A percentile compares a stretch with the other conserved stretches of the same genome.
Evolutionary conservation across 2,797 vertebrate species (phyloP).

Genomic region (Gastrophryne carolinensis): DNA sequence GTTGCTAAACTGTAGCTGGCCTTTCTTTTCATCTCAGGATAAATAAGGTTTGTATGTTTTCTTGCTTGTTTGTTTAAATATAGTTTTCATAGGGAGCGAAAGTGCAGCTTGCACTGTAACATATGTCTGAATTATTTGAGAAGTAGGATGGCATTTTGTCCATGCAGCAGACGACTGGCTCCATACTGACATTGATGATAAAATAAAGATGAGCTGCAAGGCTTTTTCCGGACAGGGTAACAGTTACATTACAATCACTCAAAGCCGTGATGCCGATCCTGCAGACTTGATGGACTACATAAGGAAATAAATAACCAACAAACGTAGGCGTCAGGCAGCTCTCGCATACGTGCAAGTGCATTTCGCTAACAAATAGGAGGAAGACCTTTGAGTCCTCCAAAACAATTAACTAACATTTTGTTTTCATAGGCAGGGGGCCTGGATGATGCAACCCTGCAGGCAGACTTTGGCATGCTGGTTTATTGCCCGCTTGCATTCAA

Average conservation of each 20-base stretch:
- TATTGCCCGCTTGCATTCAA: constrained; percentile 17
- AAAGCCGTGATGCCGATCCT: constrained; percentile 28
- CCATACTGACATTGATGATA: constrained; percentile 33
- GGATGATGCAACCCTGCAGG: constrained; percentile 39
- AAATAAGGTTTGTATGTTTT: too few relatives aligned
- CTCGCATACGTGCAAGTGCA: constrained; percentile 30
- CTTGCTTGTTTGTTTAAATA: background rate
- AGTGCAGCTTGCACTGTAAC: background rate
- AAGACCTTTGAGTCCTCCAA: constrained; percentile 21
- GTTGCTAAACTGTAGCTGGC: too few relatives aligned
- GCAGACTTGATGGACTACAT: constrained; percentile 33
- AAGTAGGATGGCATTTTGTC: constrained; percentile 18
- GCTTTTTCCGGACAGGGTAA: constrained; percentile 42
- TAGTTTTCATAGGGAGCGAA: too few relatives aligned
- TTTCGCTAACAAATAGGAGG: constrained; percentile 41
- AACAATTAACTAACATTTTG: constrained; percentile 38
- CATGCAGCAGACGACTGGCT: constrained; percentile 18
- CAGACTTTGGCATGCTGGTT: constrained; percentile 47
- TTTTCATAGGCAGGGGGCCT: constrained; percentile 48
- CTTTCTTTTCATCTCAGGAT: too few relatives aligned
- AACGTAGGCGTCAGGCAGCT: constrained; percentile 35
- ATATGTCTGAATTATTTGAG: constrained; percentile 36
- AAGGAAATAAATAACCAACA: constrained; percentile 41
- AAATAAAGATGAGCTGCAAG: constrained; percentile 43
- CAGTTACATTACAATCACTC: constrained; percentile 38